Percentiles rank a stretch among this genome's conserved stretches.
phyloP scores from a whole-genome alignment of 2,113 vertebrate species.

The Variabilichromis moorii region DNA sequence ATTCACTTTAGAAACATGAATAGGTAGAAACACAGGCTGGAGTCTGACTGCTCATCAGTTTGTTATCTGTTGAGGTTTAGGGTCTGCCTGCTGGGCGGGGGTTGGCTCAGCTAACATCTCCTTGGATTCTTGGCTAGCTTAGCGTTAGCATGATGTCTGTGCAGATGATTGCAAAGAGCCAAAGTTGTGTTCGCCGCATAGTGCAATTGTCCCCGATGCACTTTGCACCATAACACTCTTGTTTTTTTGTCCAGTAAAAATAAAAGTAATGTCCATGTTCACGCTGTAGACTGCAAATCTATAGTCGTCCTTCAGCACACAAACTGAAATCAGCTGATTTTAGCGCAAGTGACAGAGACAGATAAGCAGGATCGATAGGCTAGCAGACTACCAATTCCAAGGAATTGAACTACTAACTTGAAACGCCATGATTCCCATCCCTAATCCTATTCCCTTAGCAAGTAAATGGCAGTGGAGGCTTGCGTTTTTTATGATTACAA shows the following conservation, averaged over 20 bases:
- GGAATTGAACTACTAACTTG: neutral
- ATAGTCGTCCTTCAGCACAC: neutral
- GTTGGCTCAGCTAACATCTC: neutral
- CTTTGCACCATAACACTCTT: neutral
- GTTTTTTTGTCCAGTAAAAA: neutral
- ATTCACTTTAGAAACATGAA: neutral
- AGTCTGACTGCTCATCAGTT: neutral
- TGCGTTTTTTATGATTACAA: neutral
- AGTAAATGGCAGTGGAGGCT: neutral
- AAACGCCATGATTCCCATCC: neutral
- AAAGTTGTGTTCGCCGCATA: neutral
- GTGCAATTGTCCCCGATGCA: neutral
- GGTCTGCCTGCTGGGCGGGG: neutral
- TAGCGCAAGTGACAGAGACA: neutral
- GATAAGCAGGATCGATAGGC: neutral
- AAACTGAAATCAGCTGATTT: neutral
- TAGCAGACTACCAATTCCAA: neutral
- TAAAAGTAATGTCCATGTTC: neutral
- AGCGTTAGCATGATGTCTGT: neutral
- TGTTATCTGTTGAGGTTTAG: neutral
- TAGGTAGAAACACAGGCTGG: neutral
- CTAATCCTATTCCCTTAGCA: neutral
- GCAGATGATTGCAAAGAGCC: neutral
- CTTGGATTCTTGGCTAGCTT: neutral
- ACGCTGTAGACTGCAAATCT: neutral